Base-by-base conservation (phyloP, 1,140 invertebrate genomes). In the Musca domestica region DNA sequence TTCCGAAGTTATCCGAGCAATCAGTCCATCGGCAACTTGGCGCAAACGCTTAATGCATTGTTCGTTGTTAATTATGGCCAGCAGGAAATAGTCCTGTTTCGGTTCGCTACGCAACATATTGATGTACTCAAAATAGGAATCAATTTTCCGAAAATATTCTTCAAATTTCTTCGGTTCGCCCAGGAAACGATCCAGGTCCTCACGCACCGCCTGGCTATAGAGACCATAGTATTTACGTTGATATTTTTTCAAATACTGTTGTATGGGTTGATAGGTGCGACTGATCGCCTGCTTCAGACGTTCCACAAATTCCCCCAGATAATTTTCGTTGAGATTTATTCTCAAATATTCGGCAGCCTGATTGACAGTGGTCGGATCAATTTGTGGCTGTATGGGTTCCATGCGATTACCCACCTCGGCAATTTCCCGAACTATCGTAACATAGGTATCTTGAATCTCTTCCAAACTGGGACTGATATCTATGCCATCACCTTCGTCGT, bases 31-130 rank as follows among this genome's bases (percentile, higher is more conserved):
- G 2, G 84, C 81, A 22, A 85, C 81, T 2, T 68, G 22, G 63
- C 84, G 83, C 5, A 89, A 75, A 2, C 77, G 80, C 0, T 69
- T 64, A 23, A 86, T 85, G 2, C 84, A 84, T 12, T 83, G 80
- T 9, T 82, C 76, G 64, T 87, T 84, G 69, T 82, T 75, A 0
- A 88, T 75, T 64, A 84, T 82, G 2, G 83, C 84, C 41, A 85
- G 82, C 12, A 84, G 83, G 73, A 90, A 90, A 77, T 87, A 89
- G 73, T 90, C 88, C 69, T 87, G 88, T 69, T 84, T 82, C 5
- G 87, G 83, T 69, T 87, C 84, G 10, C 84, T 84, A 19, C 84
- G 85, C 46, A 90, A 84, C 73, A 86, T 84, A 30, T 84, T 83
- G 71, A 88, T 84, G 27, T 86, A 87, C 7, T 74, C 74, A 74